Evolutionary conservation across 2,888 invertebrate genomes (phyloP), one percentile per base, ranked within the genome.

Genomic region (Heteromyza rotundicornis): DNA sequence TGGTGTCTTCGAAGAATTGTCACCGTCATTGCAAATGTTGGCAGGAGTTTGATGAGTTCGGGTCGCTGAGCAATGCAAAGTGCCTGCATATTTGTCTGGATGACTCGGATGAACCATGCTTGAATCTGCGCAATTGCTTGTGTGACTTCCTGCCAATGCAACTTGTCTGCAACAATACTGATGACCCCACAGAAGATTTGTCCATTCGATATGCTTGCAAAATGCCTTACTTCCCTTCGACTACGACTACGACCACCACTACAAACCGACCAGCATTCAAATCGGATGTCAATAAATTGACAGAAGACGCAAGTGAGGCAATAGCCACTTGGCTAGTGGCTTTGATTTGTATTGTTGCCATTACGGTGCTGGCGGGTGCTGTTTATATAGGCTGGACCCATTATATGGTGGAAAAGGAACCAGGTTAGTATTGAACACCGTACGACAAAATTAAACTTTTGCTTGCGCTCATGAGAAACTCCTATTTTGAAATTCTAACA

Each of bases 221-320:
- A 10, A 53, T 60, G 22, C 47, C 19, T 36, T 60, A 3, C 14
- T 59, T 20, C 63, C 61, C 36, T 40, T 36, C 36, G 1, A 23
- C 40, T 52, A 35, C 1, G 47, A 64, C 8, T 12, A 16, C 0
- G 40, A 59, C 27, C 53, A 56, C 20, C 10, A 82, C 1, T 88
- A 88, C 75, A 40, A 8, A 8, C 40, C 40, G 40, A n/a, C 40
- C n/a, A 40, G 24, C 32, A 19, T 5, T n/a, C n/a, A n/a, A n/a
- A n/a, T n/a, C n/a, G n/a, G n/a, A n/a, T n/a, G n/a, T n/a, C n/a
- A n/a, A n/a, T n/a, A n/a, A n/a, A n/a, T n/a, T n/a, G n/a, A 47
- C 47, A 47, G 40, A 40, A n/a, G 12, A 7, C 8, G 10, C n/a
- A n/a, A n/a, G n/a, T n/a, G n/a, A n/a, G n/a, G n/a, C n/a, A n/a